Evolutionary conservation across 2,888 invertebrate genomes (phyloP).

Genomic region (Lycocerus yunnanus): DNA sequence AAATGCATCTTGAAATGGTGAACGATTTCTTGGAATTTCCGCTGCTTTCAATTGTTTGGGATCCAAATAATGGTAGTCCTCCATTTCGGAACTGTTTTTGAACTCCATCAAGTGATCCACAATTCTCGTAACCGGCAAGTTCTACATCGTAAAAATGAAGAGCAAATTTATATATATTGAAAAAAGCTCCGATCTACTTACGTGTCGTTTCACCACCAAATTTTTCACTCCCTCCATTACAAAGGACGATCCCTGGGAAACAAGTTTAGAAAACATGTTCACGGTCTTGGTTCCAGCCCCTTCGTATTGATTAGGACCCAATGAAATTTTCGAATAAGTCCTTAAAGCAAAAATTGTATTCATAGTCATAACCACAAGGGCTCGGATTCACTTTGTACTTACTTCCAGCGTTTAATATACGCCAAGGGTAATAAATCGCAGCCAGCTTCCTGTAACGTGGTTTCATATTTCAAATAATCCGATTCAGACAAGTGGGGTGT

Average conservation of each 20-base stretch:
- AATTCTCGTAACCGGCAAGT: conserved; percentile 90
- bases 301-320: conserved; percentile 81
- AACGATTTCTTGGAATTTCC: conserved; percentile 67
- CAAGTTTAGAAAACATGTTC: conserved; percentile 97
- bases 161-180: neutral
- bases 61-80: conserved; percentile 93
- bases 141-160: conserved; percentile 59
- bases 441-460: conserved; percentile 77
- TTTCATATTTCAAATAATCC: conserved; percentile 83
- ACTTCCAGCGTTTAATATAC: conserved; percentile 95
- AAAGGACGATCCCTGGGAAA: conserved; percentile 96
- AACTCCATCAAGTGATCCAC: conserved; percentile 89
- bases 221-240: conserved; percentile 99
- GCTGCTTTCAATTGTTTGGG: conserved; percentile 87
- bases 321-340: conserved; percentile 77
- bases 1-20: conserved; percentile 84
- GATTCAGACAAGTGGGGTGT: conserved; percentile 76
- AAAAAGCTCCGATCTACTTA: conserved; percentile 57
- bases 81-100: conserved; percentile 75
- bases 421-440: conserved; percentile 84
- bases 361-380: no score
- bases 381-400: conserved; percentile 52
- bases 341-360: conserved; percentile 54
- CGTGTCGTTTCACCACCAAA: conserved; percentile 96
- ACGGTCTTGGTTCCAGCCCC: conserved; percentile 94